phyloP scores from a whole-genome alignment of 2,888 invertebrate genomes.

The Agonum fuliginosum region DNA sequence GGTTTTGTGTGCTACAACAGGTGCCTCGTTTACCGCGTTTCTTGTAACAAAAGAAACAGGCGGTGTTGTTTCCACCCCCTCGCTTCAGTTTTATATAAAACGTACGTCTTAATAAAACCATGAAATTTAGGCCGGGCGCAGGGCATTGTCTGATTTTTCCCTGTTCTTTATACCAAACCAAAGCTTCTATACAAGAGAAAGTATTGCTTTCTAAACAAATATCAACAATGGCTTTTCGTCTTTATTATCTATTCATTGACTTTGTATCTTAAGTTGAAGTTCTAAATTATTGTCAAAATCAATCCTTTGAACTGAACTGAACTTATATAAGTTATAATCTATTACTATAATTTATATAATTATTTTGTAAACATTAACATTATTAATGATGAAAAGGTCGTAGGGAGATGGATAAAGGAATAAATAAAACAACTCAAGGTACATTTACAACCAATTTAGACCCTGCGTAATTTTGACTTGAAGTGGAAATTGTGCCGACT shows the following conservation, averaged over 20 bases:
- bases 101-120: slow-evolving; percentile 41
- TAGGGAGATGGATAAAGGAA: too few relatives aligned
- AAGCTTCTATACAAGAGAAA: slow-evolving; percentile 7
- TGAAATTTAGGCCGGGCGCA: slow-evolving; percentile 3
- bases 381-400: too few relatives aligned
- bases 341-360: too few relatives aligned
- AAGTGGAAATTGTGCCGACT: too few relatives aligned
- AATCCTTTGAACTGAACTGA: not conserved
- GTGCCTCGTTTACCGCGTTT: slow-evolving; percentile 50
- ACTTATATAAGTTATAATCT: too few relatives aligned
- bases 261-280: slow-evolving; percentile 24
- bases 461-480: too few relatives aligned
- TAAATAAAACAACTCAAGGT: too few relatives aligned
- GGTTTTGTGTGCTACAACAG: slow-evolving; percentile 48
- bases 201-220: slow-evolving; percentile 29
- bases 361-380: too few relatives aligned
- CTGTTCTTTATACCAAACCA: not conserved
- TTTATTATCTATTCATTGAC: slow-evolving; percentile 39
- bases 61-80: not conserved
- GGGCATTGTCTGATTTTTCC: slow-evolving; percentile 38
- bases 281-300: slow-evolving; percentile 15
- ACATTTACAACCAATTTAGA: too few relatives aligned
- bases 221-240: slow-evolving; percentile 30
- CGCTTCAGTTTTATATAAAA: not conserved
- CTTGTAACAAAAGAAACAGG: slow-evolving; percentile 44